Evolutionary conservation across 1,140 invertebrate species (phyloP), one percentile per base, ranked within the genome.

Genomic region (Magallana gigas): DNA sequence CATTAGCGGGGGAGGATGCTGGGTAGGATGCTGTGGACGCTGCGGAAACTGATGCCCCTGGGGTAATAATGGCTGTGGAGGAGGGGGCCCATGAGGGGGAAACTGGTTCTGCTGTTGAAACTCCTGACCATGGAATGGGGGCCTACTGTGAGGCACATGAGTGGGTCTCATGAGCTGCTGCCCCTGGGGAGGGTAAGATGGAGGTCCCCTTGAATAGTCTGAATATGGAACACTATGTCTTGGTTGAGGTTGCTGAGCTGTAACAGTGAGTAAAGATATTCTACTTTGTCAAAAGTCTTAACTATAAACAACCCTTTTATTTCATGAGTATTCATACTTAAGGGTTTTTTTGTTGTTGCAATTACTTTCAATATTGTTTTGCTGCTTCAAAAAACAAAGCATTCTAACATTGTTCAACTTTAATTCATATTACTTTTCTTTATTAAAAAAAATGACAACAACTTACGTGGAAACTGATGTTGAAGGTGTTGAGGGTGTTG

Each of bases 81-180:
- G 68, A 29, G 68, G 68, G 7, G 68, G 23, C 68, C 68, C 23
- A 9, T 18, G 36, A 9, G 68, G 68, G 36, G 8, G 23, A 12
- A 29, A 76, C 68, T 76, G 68, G 11, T 29, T 23, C 7, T 29
- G 18, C 0, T 18, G 68, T 3, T 18, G 68, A 1, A 12, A 76
- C 68, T 76, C 23, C 68, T 76, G 68, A 29, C 68, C 68, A 76
- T 76, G 68, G 23, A 76, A 76, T 11, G 68, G 18, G 7, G 68
- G 68, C 8, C 68, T 29, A 76, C 68, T 29, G 68, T 29, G 68
- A 8, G 68, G 68, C 5, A 11, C 68, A 5, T 36, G 23, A 29
- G 8, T 8, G 36, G 23, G 68, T 29, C 68, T 29, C 68, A 76
- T 23, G 7, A 12, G 68, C 9, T 76, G 68, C 3, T 18, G 68